These are phyloP conservation scores for Reinhardtius hippoglossoides DNA, from an alignment of 2,113 vertebrate species.

Conservation along the genomic window DNA sequence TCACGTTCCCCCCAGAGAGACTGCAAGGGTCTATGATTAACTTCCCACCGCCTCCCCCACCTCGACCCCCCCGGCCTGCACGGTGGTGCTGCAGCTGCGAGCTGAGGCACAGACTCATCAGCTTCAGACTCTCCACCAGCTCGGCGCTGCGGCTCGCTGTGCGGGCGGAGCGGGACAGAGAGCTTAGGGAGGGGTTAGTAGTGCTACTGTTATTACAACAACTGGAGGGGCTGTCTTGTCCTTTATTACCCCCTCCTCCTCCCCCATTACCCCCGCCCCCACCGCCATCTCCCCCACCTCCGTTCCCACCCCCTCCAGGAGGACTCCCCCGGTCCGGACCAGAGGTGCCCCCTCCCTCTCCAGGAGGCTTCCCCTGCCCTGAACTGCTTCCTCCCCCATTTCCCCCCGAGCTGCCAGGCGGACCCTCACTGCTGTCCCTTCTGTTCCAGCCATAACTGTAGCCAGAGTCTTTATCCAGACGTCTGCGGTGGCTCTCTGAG, in stretches of 20 bases:
- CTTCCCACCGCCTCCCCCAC: conserved; percentile 57
- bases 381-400: conserved; percentile 82
- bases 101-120: conserved; percentile 93
- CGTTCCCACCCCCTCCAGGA: conserved; percentile 77
- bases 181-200: conserved; percentile 76
- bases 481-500: conserved; percentile 91
- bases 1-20: conserved; percentile 85
- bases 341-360: conserved; percentile 79
- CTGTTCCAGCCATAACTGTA: conserved; percentile 92
- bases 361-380: conserved; percentile 85
- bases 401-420: conserved; percentile 90
- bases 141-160: conserved; percentile 82
- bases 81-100: conserved; percentile 87
- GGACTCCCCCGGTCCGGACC: conserved; percentile 86
- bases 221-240: conserved; percentile 86
- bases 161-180: conserved; percentile 79
- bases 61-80: conserved; percentile 30
- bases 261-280: conserved; percentile 81
- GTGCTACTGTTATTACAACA: conserved; percentile 81
- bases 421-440: conserved; percentile 94
- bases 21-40: conserved; percentile 89
- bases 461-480: conserved; percentile 91
- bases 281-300: conserved; percentile 80
- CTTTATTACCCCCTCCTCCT: conserved; percentile 77
- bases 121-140: conserved; percentile 93